phyloP scores from a whole-genome alignment of 1,140 invertebrate species.

The Lethrus apterus region DNA sequence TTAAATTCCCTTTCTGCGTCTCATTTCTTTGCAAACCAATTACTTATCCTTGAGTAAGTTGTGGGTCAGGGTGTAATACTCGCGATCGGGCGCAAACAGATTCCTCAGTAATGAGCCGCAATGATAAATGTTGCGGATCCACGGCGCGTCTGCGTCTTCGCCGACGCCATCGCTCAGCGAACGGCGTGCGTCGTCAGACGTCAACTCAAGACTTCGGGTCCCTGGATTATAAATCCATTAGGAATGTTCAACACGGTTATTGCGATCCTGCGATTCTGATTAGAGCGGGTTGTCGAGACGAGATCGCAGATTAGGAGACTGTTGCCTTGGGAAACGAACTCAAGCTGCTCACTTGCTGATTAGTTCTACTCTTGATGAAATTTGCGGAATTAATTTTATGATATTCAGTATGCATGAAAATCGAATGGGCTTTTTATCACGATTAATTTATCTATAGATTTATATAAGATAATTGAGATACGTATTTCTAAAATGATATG shows the following conservation, averaged over 20 bases:
- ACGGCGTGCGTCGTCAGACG: conserved; percentile 15
- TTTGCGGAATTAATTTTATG: too few species aligned
- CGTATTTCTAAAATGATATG: too few species aligned
- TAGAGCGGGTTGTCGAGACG: conserved; percentile 24
- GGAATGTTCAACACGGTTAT: conserved; percentile 24
- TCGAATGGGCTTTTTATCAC: too few species aligned
- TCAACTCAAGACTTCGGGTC: conserved; percentile 20
- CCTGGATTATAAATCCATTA: conserved; percentile 34
- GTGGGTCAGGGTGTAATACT: not conserved
- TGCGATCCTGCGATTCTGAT: conserved; percentile 25
- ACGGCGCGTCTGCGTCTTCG: conserved; percentile 26
- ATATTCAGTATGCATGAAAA: too few species aligned
- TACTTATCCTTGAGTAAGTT: not conserved
- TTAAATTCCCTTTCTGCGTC: not conserved
- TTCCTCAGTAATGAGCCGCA: conserved; percentile 25
- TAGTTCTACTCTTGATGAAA: too few species aligned
- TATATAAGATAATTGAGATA: too few species aligned
- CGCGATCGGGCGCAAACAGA: not conserved
- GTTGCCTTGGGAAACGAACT: conserved; percentile 33
- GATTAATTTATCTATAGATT: too few species aligned
- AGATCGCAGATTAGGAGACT: conserved; percentile 33
- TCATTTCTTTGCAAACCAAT: not conserved
- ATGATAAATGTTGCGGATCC: conserved; percentile 27
- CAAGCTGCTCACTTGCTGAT: conserved; percentile 12
- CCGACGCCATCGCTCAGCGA: conserved; percentile 24